These are phyloP conservation scores for Lingula anatina DNA, from an alignment of 2,888 invertebrate species.

Conservation along the genomic window DNA sequence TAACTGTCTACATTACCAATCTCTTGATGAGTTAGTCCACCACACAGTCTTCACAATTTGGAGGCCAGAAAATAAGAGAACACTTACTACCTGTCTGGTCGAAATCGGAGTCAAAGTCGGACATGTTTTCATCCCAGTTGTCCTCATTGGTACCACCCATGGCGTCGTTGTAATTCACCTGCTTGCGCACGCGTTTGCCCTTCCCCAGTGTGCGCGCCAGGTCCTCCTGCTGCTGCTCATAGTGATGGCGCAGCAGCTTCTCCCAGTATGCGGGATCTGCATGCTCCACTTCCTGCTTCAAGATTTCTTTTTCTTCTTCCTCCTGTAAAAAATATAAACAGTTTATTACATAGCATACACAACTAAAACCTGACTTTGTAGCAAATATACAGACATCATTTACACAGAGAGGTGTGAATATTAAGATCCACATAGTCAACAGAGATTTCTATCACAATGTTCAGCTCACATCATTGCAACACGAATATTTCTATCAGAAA, in stretches of 20 bases:
- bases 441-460: too few species aligned
- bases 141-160: conserved; percentile 60
- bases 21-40: not conserved
- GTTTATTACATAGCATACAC: too few species aligned
- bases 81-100: conserved; percentile 54
- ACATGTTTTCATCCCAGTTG: conserved; percentile 95
- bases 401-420: too few species aligned
- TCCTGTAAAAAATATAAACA: conserved; percentile 62
- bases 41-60: not conserved
- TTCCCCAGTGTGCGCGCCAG: conserved; percentile 74
- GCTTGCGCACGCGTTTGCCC: conserved; percentile 91
- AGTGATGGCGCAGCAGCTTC: conserved; percentile 94
- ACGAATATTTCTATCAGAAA: too few species aligned
- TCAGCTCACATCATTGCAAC: too few species aligned
- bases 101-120: conserved; percentile 94
- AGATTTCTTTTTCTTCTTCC: conserved; percentile 90
- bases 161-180: conserved; percentile 53
- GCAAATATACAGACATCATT: too few species aligned
- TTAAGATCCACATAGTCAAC: too few species aligned
- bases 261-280: conserved; percentile 99
- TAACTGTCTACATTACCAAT: not conserved
- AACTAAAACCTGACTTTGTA: too few species aligned
- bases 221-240: conserved; percentile 98
- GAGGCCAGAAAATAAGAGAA: too few species aligned
- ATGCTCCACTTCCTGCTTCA: conserved; percentile 97